Conservation (phyloP, 1,140 invertebrate species). For the Sitobion miscanthi region DNA sequence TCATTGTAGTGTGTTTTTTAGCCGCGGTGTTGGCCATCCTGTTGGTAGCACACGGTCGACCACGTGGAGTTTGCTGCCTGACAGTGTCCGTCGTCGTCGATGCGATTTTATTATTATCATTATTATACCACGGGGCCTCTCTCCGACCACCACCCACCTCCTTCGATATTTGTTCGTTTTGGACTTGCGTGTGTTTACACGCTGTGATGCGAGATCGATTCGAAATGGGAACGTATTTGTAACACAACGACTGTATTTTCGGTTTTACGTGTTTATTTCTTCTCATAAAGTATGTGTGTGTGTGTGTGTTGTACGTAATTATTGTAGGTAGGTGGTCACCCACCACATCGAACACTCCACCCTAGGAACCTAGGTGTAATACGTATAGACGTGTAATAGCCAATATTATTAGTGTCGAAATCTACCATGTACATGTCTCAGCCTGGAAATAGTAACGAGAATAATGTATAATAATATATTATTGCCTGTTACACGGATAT, state of each 20-base stretch:
- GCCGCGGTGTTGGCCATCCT: conserved; percentile 45
- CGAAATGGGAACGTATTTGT: neutral
- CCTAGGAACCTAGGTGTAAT: neutral
- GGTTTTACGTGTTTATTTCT: conserved; percentile 19
- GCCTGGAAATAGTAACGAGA: neutral
- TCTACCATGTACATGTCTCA: neutral
- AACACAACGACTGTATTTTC: neutral
- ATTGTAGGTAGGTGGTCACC: neutral
- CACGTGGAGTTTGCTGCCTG: conserved; percentile 36
- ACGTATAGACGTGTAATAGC: neutral
- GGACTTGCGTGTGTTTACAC: neutral
- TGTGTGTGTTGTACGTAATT: neutral
- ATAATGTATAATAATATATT: neutral
- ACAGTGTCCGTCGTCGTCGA: neutral
- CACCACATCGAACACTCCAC: neutral
- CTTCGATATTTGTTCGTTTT: neutral
- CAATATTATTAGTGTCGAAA: neutral
- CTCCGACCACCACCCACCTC: neutral
- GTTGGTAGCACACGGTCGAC: conserved; percentile 50
- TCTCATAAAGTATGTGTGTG: neutral
- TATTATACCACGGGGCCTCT: neutral
- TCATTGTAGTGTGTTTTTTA: neutral
- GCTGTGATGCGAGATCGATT: conserved; percentile 36
- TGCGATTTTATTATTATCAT: conserved; percentile 11
- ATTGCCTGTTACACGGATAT: neutral